These are phyloP conservation scores for Hyposoter didymator DNA, from an alignment of 2,888 invertebrate species.

Conservation along the genomic window DNA sequence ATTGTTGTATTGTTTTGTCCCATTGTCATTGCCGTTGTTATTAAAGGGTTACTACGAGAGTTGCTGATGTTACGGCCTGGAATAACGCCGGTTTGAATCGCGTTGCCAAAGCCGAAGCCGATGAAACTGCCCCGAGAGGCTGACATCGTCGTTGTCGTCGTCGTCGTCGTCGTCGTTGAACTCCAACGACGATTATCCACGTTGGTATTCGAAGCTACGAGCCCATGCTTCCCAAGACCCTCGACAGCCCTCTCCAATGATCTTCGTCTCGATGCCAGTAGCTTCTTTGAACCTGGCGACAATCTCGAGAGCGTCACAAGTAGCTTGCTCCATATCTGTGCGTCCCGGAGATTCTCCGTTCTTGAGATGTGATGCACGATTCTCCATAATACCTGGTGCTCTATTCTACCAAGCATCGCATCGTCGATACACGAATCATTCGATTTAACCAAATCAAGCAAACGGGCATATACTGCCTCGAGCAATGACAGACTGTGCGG, in stretches of 20 bases:
- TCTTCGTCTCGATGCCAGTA: conserved; percentile 88
- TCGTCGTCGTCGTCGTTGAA: conserved; percentile 16
- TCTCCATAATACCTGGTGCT: conserved; percentile 93
- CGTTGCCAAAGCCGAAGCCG: conserved; percentile 36
- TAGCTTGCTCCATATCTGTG: conserved; percentile 79
- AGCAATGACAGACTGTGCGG: conserved; percentile 94
- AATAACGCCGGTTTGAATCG: neutral
- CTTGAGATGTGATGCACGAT: conserved; percentile 91
- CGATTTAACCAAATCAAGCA: conserved; percentile 73
- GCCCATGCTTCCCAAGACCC: conserved; percentile 94
- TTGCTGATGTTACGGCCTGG: conserved; percentile 6
- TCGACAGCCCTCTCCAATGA: conserved; percentile 94
- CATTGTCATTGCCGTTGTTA: conserved; percentile 2
- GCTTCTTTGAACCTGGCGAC: conserved; percentile 87
- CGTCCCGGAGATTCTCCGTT: conserved; percentile 75
- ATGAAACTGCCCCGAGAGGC: conserved; percentile 45
- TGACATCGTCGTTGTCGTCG: conserved; percentile 8
- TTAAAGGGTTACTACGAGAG: neutral
- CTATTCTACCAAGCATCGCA: conserved; percentile 86
- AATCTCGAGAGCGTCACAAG: conserved; percentile 74
- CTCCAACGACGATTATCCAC: conserved; percentile 62
- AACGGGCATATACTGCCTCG: conserved; percentile 89
- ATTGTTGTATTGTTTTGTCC: conserved; percentile 70
- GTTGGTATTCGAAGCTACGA: conserved; percentile 85
- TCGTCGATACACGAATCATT: conserved; percentile 75